phyloP scores from a whole-genome alignment of 2,888 invertebrate genomes.

The Neoaliturus tenellus region DNA sequence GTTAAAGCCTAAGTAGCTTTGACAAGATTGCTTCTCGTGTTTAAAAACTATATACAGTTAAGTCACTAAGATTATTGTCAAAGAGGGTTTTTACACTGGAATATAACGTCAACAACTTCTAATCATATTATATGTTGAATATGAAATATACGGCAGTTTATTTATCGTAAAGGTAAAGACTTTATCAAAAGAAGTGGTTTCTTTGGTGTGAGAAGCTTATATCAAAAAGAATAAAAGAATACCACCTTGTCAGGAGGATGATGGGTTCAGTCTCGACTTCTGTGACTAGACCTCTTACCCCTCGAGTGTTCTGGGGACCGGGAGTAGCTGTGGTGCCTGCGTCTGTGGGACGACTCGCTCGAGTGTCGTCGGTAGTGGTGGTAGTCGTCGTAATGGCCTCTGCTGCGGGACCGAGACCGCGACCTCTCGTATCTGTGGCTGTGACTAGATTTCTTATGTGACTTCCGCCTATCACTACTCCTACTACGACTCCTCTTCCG shows the following conservation, averaged over 20 bases:
- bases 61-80: too few species aligned
- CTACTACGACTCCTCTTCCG: slow-evolving; percentile 54
- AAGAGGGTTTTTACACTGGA: too few species aligned
- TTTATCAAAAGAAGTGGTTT: too few species aligned
- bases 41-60: too few species aligned
- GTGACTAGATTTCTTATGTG: slow-evolving; percentile 40
- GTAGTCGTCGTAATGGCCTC: slow-evolving; percentile 23
- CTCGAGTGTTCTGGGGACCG: slow-evolving; percentile 51
- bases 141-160: too few species aligned
- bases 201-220: background rate
- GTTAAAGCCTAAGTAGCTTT: too few species aligned
- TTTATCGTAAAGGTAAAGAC: too few species aligned
- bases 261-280: slow-evolving; percentile 54
- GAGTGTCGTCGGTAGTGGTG: slow-evolving; percentile 22
- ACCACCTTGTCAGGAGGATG: slow-evolving; percentile 48
- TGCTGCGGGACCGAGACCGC: slow-evolving; percentile 46
- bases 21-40: too few species aligned
- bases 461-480: slow-evolving; percentile 43
- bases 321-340: slow-evolving; percentile 47
- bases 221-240: slow-evolving; percentile 22
- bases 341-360: slow-evolving; percentile 36
- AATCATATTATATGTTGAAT: too few species aligned
- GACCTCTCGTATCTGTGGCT: slow-evolving; percentile 24
- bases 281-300: slow-evolving; percentile 57
- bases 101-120: too few species aligned